Conservation (phyloP, 2,113 vertebrate species). For the Notarius quadriscutis region DNA sequence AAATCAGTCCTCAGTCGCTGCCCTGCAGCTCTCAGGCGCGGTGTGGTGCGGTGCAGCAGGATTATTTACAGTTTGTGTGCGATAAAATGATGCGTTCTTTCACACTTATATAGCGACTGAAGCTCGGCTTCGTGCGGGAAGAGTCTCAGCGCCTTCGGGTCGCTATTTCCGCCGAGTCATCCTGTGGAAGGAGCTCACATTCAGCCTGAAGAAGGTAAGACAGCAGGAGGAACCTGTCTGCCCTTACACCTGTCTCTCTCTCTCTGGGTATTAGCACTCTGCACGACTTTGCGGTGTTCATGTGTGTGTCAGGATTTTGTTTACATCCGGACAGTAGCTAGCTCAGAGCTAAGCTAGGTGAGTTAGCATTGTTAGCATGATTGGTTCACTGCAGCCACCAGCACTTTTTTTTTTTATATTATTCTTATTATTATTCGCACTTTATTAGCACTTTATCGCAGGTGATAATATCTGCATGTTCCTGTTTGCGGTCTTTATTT, state of each 20-base stretch:
- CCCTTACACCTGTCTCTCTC: not conserved
- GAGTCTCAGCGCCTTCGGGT: not conserved
- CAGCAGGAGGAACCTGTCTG: not conserved
- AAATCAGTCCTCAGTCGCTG: not conserved
- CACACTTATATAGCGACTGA: not conserved
- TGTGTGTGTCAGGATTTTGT: not conserved
- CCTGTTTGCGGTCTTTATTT: not conserved
- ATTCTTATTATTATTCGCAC: not conserved
- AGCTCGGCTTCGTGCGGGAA: not conserved
- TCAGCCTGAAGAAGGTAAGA: not conserved
- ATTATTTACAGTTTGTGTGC: not conserved
- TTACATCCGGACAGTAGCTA: slow-evolving; percentile 3
- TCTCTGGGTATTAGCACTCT: too few relatives aligned
- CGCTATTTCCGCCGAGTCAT: not conserved
- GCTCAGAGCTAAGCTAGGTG: not conserved
- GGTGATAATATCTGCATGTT: not conserved
- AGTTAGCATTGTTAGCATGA: slow-evolving; percentile 25
- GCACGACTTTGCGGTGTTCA: not conserved
- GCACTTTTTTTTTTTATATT: too few relatives aligned
- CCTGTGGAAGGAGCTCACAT: not conserved
- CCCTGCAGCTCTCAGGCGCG: not conserved
- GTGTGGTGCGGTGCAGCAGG: too few relatives aligned
- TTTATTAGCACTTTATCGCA: not conserved
- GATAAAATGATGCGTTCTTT: not conserved
- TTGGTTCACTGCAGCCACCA: not conserved